Evolutionary conservation across 2,113 vertebrate genomes (phyloP).

Genomic region (Piprites chloris): DNA sequence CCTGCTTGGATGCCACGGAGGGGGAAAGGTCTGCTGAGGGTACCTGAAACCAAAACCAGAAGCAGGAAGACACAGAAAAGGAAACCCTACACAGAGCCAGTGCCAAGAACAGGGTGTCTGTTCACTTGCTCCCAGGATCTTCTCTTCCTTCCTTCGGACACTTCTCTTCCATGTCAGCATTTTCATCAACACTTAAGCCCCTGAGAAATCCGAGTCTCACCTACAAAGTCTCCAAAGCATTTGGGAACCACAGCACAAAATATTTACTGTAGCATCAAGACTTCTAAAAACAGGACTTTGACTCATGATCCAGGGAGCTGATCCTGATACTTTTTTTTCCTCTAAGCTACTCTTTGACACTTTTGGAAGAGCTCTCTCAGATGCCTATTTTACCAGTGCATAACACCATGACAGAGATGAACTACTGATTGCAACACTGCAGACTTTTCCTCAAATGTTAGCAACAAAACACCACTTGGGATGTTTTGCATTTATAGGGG

Average conservation of each 20-base stretch:
- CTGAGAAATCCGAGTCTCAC: background rate
- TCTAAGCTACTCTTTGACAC: background rate
- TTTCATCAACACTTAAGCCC: background rate
- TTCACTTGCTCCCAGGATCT: background rate
- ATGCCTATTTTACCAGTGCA: background rate
- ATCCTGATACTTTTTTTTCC: background rate
- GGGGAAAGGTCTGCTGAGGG: background rate
- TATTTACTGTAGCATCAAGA: background rate
- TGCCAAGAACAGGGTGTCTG: background rate
- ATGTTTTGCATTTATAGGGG: background rate
- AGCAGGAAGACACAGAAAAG: background rate
- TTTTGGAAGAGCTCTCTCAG: background rate
- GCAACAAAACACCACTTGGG: background rate
- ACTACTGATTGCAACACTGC: background rate
- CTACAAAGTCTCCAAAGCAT: background rate
- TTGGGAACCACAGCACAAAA: background rate
- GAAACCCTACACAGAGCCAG: background rate
- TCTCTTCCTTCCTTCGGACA: background rate
- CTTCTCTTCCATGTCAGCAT: background rate
- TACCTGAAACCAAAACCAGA: conserved; percentile 6
- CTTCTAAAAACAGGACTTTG: background rate
- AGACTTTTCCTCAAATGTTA: background rate
- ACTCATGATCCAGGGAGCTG: background rate
- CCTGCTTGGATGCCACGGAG: background rate
- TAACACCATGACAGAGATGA: background rate